Evolutionary conservation across 2,888 invertebrate species (phyloP).

Genomic region (Diarsia mendica): DNA sequence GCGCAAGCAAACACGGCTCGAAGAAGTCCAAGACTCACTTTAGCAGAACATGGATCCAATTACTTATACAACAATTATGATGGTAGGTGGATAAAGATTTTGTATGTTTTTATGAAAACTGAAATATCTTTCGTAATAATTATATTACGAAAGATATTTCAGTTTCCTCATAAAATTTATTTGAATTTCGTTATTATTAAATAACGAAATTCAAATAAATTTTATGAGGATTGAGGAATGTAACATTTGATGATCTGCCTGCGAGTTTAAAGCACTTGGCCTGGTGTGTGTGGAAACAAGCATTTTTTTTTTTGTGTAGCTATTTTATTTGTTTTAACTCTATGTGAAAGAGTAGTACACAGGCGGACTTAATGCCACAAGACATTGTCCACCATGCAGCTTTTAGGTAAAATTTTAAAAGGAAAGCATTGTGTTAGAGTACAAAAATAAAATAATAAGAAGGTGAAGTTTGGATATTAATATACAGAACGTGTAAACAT

Average conservation of each 20-base stretch:
- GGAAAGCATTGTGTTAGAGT: too few relatives aligned
- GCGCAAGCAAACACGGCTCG: conserved; percentile 68
- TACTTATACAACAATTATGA: conserved; percentile 80
- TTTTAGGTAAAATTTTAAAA: too few relatives aligned
- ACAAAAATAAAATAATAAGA: too few relatives aligned
- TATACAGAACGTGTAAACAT: not conserved
- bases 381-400: too few relatives aligned
- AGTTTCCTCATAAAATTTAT: too few relatives aligned
- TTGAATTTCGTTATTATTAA: too few relatives aligned
- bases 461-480: not conserved
- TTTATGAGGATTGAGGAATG: not conserved
- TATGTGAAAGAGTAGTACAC: too few relatives aligned
- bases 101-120: not conserved
- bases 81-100: conserved; percentile 71
- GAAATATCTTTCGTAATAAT: not conserved
- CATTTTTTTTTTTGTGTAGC: not conserved
- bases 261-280: not conserved
- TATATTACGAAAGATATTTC: too few relatives aligned
- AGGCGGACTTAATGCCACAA: too few relatives aligned
- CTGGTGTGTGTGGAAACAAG: not conserved
- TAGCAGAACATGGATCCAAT: conserved; percentile 76
- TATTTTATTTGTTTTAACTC: not conserved
- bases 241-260: too few relatives aligned
- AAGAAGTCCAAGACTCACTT: conserved; percentile 77
- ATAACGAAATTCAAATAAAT: not conserved